Evolutionary conservation across 2,113 vertebrate genomes (phyloP).

Genomic region (Pithys albifrons): DNA sequence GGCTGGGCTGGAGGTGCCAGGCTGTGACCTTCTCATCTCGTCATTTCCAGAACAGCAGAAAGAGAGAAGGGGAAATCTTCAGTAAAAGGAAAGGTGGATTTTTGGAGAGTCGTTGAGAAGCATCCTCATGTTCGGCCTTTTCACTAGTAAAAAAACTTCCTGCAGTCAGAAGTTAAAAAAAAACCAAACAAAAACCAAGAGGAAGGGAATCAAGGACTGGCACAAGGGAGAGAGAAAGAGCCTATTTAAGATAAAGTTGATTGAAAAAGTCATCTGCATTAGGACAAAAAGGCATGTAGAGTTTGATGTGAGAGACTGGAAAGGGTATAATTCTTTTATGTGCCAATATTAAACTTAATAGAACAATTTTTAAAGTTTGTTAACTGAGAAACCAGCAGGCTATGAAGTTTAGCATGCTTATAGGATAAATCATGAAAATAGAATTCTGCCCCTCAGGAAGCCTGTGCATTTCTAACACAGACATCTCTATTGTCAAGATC

Average conservation of each 20-base stretch:
- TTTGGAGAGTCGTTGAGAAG: not conserved
- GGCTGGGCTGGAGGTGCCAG: not conserved
- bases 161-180: not conserved
- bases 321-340: not conserved
- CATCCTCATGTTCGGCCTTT: not conserved
- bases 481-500: not conserved
- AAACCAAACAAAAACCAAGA: not conserved
- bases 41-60: not conserved
- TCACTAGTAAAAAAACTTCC: not conserved
- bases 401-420: not conserved
- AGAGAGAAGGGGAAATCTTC: not conserved
- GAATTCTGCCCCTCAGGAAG: not conserved
- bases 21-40: not conserved
- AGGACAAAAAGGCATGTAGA: not conserved
- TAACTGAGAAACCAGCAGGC: not conserved
- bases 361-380: not conserved
- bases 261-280: not conserved
- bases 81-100: not conserved
- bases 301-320: not conserved
- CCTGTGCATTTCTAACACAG: not conserved
- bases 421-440: not conserved
- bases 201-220: not conserved
- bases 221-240: not conserved
- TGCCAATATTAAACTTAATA: not conserved
- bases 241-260: not conserved